These are phyloP conservation scores for Perizoma flavofasciatum DNA, from an alignment of 2,888 invertebrate genomes.

Conservation along the genomic window DNA sequence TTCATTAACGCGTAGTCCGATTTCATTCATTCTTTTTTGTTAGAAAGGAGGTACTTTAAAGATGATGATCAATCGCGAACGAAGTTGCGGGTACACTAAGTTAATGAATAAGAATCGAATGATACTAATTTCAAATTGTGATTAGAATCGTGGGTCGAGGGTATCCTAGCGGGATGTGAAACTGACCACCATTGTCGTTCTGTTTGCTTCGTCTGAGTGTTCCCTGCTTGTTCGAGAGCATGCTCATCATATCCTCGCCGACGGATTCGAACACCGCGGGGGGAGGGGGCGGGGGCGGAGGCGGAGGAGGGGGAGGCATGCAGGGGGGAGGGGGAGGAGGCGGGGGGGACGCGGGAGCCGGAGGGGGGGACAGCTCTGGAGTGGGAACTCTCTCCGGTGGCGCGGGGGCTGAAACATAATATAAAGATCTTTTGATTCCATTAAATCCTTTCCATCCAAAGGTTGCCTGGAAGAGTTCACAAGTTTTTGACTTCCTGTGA, in stretches of 20 bases:
- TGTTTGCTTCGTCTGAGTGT: conserved; percentile 79
- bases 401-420: conserved; percentile 14
- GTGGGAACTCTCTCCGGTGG: neutral
- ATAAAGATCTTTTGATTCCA: neutral
- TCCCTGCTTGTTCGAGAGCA: conserved; percentile 83
- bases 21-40: too few relatives aligned
- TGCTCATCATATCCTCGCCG: conserved; percentile 81
- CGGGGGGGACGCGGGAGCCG: conserved; percentile 22
- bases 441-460: too few relatives aligned
- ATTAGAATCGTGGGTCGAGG: too few relatives aligned
- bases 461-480: too few relatives aligned
- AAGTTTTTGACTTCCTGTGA: too few relatives aligned
- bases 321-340: conserved; percentile 38
- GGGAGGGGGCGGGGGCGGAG: conserved; percentile 68
- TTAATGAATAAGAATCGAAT: too few relatives aligned
- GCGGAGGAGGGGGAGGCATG: conserved; percentile 52
- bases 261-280: conserved; percentile 52
- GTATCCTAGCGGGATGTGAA: neutral
- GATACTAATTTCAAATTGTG: too few relatives aligned
- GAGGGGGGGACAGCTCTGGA: neutral
- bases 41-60: too few relatives aligned
- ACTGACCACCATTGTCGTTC: conserved; percentile 82
- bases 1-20: too few relatives aligned
- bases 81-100: too few relatives aligned
- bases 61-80: too few relatives aligned